These are phyloP conservation scores for Gouania willdenowi DNA, from an alignment of 2,797 vertebrate species.

Conservation along the genomic window DNA sequence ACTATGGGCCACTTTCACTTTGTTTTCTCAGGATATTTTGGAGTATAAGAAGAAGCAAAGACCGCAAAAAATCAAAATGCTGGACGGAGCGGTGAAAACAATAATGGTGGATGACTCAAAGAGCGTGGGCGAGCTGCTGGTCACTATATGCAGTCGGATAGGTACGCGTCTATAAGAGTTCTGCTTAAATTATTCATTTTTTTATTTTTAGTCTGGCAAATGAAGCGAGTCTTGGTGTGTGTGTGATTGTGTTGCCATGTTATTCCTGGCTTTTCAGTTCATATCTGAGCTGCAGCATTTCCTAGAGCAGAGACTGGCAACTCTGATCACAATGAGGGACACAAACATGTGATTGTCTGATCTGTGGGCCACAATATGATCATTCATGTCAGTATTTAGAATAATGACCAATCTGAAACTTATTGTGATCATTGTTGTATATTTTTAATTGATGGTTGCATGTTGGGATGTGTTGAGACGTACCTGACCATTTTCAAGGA, in stretches of 20 bases:
- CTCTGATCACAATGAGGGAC: no score
- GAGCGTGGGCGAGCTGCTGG: constrained; percentile 94
- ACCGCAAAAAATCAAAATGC: constrained; percentile 97
- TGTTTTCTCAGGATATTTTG: constrained; percentile 82
- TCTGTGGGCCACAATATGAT: no score
- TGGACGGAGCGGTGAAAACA: constrained; percentile 95
- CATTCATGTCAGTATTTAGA: no score
- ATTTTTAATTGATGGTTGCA: no score
- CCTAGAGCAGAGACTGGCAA: no score
- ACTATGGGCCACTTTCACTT: constrained; percentile 1
- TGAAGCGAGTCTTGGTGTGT: constrained; percentile 3
- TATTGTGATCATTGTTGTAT: no score
- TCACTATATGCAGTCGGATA: constrained; percentile 97
- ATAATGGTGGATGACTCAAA: constrained; percentile 99
- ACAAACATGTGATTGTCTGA: no score
- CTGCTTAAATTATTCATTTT: constrained; percentile 46
- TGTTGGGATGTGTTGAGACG: no score
- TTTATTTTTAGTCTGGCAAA: constrained; percentile 44
- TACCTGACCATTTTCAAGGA: no score
- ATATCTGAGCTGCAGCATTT: constrained; percentile 23
- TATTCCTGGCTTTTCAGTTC: constrained; percentile 15
- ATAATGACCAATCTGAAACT: no score
- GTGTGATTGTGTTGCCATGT: constrained; percentile 15
- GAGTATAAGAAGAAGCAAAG: constrained; percentile 99
- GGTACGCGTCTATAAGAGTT: constrained; percentile 66